A percentile compares a stretch with the other conserved stretches of the same genome.
These are phyloP conservation scores for Sebastolobus alascanus DNA, from an alignment of 2,797 vertebrate species.

Conservation along the genomic window DNA sequence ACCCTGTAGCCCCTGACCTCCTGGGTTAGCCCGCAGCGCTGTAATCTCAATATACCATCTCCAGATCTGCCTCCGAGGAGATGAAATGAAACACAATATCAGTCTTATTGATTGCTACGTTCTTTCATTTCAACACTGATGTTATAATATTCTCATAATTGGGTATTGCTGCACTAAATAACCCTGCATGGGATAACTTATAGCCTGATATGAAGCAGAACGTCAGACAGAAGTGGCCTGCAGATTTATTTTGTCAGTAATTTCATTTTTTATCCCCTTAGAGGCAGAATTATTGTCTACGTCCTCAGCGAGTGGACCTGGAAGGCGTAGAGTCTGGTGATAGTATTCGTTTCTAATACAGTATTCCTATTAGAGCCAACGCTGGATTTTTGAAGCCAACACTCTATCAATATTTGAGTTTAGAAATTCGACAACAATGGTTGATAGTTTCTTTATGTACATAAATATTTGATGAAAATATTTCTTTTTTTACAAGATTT, in stretches of 20 bases:
- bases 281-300: background rate
- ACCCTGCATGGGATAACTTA: constrained; percentile 36
- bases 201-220: constrained; percentile 21
- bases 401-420: background rate
- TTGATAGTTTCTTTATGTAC: background rate
- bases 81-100: constrained; percentile 16
- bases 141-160: constrained; percentile 41
- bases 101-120: constrained; percentile 39
- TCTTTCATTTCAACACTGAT: constrained; percentile 26
- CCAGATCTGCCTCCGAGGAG: constrained; percentile 8
- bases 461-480: background rate
- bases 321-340: background rate
- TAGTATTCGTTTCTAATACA: background rate
- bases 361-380: background rate
- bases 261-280: background rate
- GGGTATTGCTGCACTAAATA: constrained; percentile 24
- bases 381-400: background rate
- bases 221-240: constrained; percentile 30
- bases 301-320: background rate
- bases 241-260: constrained; percentile 23
- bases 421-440: background rate
- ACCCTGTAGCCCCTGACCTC: constrained; percentile 35
- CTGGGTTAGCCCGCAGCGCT: background rate
- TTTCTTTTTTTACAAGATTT: fast-evolving
- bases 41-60: constrained; percentile 15